Evolutionary conservation across 2,797 vertebrate species (phyloP), one percentile per base, ranked within the genome.

Genomic region (Salarias fasciatus): DNA sequence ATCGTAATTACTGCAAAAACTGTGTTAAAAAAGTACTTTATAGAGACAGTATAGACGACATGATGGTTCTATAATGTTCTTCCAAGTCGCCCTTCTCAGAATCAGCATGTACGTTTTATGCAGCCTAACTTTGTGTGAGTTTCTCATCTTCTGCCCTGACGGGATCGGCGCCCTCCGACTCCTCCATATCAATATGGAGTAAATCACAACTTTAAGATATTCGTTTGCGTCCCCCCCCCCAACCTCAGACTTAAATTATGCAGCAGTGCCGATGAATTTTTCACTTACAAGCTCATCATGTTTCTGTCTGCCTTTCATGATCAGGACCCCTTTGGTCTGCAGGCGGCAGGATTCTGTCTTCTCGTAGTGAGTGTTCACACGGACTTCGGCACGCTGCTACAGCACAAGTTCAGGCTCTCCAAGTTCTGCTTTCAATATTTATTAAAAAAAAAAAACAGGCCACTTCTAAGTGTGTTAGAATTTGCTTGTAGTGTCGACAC

Each of bases 291-390:
- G 50, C 58, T 76, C 65, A 67, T 75, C 71, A 68, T 60, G 58
- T 71, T 83, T 73, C 77, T 72, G n/a, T 53, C 57, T 47, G 41
- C 50, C 45, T 65, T 71, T 64, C 57, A 58, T 80, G 65, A 70
- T 80, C 45, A 73, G 38, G 43, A 70, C 28, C 60, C 52, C 56
- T 69, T 52, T 63, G 63, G 48, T 49, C 48, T 45, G 24, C 28
- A 63, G 51, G 15, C 8, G 5, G 65, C 41, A 52, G 36, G 53
- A 55, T 35, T 69, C 37, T 67, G 45, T 58, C 57, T 43, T 15
- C 28, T n/a, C n/a, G n/a, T n/a, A n/a, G n/a, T n/a, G n/a, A n/a
- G n/a, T n/a, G n/a, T 35, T 38, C 64, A 72, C 54, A 69, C n/a
- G n/a, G n/a, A 69, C 73, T 69, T 52, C 44, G 63, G 11, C 38